phyloP scores from a whole-genome alignment of 2,888 invertebrate species.

The Noctua comes region DNA sequence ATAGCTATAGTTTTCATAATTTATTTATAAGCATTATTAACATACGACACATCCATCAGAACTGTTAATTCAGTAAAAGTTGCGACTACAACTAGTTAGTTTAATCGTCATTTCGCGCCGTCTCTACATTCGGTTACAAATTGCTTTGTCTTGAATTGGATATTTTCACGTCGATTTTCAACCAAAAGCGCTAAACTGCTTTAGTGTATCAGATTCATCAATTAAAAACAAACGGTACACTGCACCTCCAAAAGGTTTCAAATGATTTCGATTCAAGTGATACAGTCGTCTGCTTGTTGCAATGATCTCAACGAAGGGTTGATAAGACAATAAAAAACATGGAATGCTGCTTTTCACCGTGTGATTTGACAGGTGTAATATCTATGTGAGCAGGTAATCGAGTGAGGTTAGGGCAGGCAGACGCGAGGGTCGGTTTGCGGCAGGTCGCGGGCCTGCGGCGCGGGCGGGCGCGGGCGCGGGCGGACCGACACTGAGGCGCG shows the following conservation, averaged over 20 bases:
- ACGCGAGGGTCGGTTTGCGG: slow-evolving; percentile 81
- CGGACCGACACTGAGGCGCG: slow-evolving; percentile 88
- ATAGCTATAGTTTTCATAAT: background rate
- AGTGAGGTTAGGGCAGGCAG: slow-evolving; percentile 84
- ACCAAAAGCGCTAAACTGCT: slow-evolving; percentile 15
- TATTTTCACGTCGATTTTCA: slow-evolving; percentile 3
- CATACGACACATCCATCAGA: background rate
- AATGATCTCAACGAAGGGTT: slow-evolving; percentile 45
- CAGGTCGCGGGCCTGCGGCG: slow-evolving; percentile 84
- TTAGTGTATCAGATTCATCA: slow-evolving; percentile 29
- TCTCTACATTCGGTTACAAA: slow-evolving; percentile 35
- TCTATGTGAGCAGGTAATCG: slow-evolving; percentile 76
- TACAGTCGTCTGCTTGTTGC: slow-evolving; percentile 59
- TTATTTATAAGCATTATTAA: slow-evolving; percentile 15
- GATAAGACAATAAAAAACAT: slow-evolving; percentile 47
- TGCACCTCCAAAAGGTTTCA: slow-evolving; percentile 58
- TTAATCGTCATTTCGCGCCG: slow-evolving; percentile 29
- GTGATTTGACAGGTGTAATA: slow-evolving; percentile 79
- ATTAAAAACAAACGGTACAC: slow-evolving; percentile 60
- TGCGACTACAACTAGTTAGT: slow-evolving; percentile 2
- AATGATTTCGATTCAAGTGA: slow-evolving; percentile 53
- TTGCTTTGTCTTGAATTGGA: slow-evolving; percentile 10
- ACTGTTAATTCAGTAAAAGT: slow-evolving; percentile 6
- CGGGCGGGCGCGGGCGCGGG: slow-evolving; percentile 89
- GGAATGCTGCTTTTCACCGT: slow-evolving; percentile 54